Conservation (phyloP, 2,113 vertebrate genomes). For the Cottus gobio region DNA sequence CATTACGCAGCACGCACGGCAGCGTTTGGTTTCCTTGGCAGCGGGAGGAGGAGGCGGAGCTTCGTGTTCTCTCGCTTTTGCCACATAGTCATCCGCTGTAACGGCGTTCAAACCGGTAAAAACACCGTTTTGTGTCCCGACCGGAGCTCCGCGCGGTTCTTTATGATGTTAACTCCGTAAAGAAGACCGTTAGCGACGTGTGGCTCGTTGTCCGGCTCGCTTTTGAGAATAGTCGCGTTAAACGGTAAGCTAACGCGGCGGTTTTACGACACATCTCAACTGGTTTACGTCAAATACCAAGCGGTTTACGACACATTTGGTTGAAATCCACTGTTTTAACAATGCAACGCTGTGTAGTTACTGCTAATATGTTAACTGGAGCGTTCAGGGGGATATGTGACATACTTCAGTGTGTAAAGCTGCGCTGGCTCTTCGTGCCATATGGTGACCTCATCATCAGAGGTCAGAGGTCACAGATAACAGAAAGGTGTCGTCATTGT, state of each 20-base stretch:
- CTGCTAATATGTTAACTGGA: too few species aligned
- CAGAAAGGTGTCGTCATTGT: neutral
- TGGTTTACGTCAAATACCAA: too few species aligned
- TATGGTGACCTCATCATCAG: neutral
- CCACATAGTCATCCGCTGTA: constrained; percentile 52
- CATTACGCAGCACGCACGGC: neutral
- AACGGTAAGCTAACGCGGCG: too few species aligned
- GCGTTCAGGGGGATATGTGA: neutral
- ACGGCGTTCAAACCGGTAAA: constrained; percentile 34
- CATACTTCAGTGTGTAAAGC: neutral
- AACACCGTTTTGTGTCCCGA: accelerated
- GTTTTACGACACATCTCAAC: too few species aligned
- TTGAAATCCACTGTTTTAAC: too few species aligned
- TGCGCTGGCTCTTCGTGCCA: neutral
- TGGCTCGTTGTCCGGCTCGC: too few species aligned
- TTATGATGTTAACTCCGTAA: neutral
- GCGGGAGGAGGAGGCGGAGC: constrained; percentile 24
- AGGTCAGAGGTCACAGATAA: neutral
- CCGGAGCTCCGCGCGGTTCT: accelerated
- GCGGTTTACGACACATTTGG: too few species aligned
- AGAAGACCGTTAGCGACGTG: too few species aligned
- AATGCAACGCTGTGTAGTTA: too few species aligned
- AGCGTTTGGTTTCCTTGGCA: constrained; percentile 46
- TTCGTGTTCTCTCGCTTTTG: neutral
- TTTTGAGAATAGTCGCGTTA: too few species aligned